Base-by-base conservation (phyloP, 2,113 vertebrate species). In the Atlantisia rogersi region DNA sequence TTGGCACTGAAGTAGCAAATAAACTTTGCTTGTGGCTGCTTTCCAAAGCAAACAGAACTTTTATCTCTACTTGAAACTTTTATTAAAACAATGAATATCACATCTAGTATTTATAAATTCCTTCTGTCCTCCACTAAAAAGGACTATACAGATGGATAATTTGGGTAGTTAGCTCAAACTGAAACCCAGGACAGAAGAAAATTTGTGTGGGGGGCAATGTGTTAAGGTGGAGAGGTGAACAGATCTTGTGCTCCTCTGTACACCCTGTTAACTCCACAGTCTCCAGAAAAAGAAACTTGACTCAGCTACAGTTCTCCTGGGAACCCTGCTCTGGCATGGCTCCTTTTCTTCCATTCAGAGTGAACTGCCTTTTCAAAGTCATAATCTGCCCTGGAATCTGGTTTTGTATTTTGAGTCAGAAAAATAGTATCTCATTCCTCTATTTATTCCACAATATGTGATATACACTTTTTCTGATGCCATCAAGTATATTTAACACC, bases 1-100 rank as follows among this genome's bases (percentile, higher is more conserved):
- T 96, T 94, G 93, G 90, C 92, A 82, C 78, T 39, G 68, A 92
- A 83, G 80, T n/a, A 87, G 85, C 82, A 94, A 95, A 94, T 96
- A 95, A 95, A 90, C 75, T 91, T 92, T 60, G 67, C 40, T n/a
- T 77, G 8, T 92, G 93, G 94, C 87, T 88, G 63, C 58, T 77
- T 90, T 96, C 94, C 96, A 95, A 96, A 90, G 35, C 42, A 95
- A 95, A 91, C 82, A 83, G 71, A 93, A 77, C 75, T 96, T 94
- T 90, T 92, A 96, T 97, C 92, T 95, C 55, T 46, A 91, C 71
- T 93, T 93, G 79, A 88, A 96, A 77, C 42, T 88, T 91, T 81
- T 88, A 96, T 79, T 93, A 81, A 80, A 96, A 83, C 82, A 96
- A 94, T 77, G 71, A 93, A 67, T 86, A 93, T 42, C 50, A n/a